phyloP scores from a whole-genome alignment of 2,113 vertebrate genomes.

The Tachysurus vachellii region DNA sequence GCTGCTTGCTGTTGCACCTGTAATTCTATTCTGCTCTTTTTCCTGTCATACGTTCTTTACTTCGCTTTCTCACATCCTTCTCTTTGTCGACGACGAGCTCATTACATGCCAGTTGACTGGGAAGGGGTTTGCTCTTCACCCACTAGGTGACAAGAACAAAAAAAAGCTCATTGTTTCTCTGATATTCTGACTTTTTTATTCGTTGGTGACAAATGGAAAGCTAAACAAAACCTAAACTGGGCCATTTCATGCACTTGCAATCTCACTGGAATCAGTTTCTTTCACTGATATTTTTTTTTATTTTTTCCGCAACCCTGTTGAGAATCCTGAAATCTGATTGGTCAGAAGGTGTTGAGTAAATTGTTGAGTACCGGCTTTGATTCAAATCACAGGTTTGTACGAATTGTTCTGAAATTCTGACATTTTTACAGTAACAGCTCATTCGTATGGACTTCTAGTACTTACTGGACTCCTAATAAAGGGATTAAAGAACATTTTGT shows the following conservation, averaged over 20 bases:
- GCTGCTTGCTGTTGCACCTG: constrained; percentile 32
- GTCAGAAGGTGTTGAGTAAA: neutral
- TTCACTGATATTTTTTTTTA: neutral
- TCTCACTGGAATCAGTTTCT: constrained; percentile 27
- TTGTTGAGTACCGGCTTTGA: neutral
- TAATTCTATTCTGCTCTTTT: constrained; percentile 51
- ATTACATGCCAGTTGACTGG: constrained; percentile 57
- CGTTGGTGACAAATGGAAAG: neutral
- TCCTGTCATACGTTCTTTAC: constrained; percentile 59
- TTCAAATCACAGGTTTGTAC: neutral
- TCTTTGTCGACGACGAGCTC: constrained; percentile 48
- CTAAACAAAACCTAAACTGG: constrained; percentile 60
- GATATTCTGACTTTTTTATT: neutral
- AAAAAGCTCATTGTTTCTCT: constrained; percentile 15
- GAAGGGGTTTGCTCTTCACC: constrained; percentile 34
- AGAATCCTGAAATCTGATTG: neutral
- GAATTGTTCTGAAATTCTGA: neutral
- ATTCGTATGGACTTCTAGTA: neutral
- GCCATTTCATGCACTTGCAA: constrained; percentile 53
- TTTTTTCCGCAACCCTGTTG: neutral
- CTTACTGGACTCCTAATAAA: neutral
- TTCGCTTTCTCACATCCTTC: constrained; percentile 18
- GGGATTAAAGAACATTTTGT: neutral
- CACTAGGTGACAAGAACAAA: constrained; percentile 47
- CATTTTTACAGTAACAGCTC: neutral